Evolutionary conservation across 1,140 invertebrate genomes (phyloP).

Genomic region (Nixonia krombeini): DNA sequence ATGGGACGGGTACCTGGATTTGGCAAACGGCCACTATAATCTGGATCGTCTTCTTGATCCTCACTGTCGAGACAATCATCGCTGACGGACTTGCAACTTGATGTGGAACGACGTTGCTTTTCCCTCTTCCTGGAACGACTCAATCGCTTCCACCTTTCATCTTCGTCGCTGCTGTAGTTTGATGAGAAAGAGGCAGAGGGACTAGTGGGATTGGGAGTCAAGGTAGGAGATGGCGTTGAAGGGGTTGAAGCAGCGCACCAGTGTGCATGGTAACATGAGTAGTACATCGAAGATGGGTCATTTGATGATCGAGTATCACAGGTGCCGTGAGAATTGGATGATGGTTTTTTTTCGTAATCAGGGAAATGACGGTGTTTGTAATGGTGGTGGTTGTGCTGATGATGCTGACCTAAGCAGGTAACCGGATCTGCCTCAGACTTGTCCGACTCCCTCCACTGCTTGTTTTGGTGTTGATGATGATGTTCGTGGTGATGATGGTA

Average conservation of each 20-base stretch:
- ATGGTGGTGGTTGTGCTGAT: conserved; percentile 50
- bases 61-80: conserved; percentile 28
- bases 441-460: conserved; percentile 49
- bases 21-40: conserved; percentile 64
- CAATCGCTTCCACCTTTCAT: conserved; percentile 45
- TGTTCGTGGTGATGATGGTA: conserved; percentile 37
- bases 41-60: conserved; percentile 61
- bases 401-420: conserved; percentile 65
- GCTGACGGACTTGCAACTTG: conserved; percentile 43
- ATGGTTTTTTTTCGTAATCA: conserved; percentile 50
- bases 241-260: conserved; percentile 64
- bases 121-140: conserved; percentile 35
- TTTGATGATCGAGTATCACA: conserved; percentile 47
- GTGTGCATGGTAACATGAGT: conserved; percentile 67
- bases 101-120: conserved; percentile 35
- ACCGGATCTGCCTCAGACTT: conserved; percentile 58
- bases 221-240: conserved; percentile 58
- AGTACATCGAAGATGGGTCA: conserved; percentile 58
- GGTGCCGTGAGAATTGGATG: too few species aligned
- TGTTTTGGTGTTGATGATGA: conserved; percentile 30
- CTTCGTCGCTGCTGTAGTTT: conserved; percentile 62
- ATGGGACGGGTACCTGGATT: conserved; percentile 69
- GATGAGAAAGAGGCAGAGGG: conserved; percentile 60
- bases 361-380: conserved; percentile 46
- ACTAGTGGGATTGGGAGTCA: conserved; percentile 58